These are phyloP conservation scores for Brachyhypopomus gauderio DNA, from an alignment of 2,113 vertebrate species.

Conservation along the genomic window DNA sequence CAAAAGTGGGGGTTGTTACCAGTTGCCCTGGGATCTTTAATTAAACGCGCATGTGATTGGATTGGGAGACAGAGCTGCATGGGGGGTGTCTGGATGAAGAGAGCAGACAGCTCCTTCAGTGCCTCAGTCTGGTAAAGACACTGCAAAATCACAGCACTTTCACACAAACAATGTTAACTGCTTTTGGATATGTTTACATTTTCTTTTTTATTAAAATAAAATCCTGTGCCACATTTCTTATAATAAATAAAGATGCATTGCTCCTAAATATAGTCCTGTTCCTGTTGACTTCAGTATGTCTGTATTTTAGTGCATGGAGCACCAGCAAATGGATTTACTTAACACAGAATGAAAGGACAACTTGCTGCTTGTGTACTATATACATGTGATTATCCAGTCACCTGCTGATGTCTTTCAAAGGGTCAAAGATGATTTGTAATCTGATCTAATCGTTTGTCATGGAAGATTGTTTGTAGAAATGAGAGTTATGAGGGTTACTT, in stretches of 20 bases:
- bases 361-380: slow-evolving; percentile 2
- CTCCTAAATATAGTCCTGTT: neutral
- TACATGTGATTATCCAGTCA: slow-evolving; percentile 34
- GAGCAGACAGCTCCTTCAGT: too few species aligned
- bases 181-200: neutral
- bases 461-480: too few species aligned
- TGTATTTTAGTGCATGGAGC: neutral
- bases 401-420: slow-evolving; percentile 25
- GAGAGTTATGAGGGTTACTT: neutral
- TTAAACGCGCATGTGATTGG: too few species aligned
- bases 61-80: too few species aligned
- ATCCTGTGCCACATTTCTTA: neutral
- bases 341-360: slow-evolving; percentile 22
- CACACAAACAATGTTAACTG: too few species aligned
- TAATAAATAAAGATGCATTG: neutral
- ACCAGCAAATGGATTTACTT: slow-evolving; percentile 10
- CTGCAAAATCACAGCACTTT: too few species aligned
- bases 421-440: slow-evolving; percentile 16
- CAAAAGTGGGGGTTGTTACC: too few species aligned
- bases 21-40: too few species aligned
- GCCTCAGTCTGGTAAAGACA: too few species aligned
- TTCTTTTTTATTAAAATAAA: neutral
- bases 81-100: too few species aligned
- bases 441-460: slow-evolving; percentile 6
- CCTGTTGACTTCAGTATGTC: neutral